Evolutionary conservation across 2,797 vertebrate species (phyloP).

Genomic region (Cichlasoma orientale): DNA sequence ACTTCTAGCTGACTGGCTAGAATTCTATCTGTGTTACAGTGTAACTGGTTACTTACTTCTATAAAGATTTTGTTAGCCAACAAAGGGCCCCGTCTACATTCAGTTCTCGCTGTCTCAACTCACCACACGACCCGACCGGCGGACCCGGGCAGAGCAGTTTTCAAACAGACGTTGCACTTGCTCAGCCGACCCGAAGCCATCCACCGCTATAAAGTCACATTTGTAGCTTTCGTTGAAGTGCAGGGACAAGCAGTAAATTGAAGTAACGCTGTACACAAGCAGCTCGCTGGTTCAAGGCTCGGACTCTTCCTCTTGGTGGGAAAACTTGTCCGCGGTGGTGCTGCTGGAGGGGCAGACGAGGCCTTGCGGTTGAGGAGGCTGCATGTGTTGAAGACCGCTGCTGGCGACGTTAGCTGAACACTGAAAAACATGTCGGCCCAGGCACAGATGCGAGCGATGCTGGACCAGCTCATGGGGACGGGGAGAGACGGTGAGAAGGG

Average conservation of each 20-base stretch:
- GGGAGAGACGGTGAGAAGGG: conserved; percentile 91
- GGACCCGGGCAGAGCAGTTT: conserved; percentile 54
- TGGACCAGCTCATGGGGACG: conserved; percentile 99
- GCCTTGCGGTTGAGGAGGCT: conserved; percentile 62
- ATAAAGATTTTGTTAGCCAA: conserved; percentile 3
- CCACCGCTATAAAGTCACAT: conserved; percentile 44
- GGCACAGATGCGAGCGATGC: conserved; percentile 98
- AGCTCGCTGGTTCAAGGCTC: conserved; percentile 1
- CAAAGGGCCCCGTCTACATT: conserved; percentile 11
- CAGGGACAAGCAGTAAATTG: neutral
- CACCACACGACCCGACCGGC: conserved; percentile 41
- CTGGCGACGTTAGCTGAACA: conserved; percentile 36
- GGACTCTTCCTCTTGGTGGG: conserved; percentile 16
- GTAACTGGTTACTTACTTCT: neutral
- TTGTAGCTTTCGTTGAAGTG: conserved; percentile 22
- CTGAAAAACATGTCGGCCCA: conserved; percentile 92
- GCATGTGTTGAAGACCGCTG: conserved; percentile 60
- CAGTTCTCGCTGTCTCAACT: conserved; percentile 36
- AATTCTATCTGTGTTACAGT: conserved; percentile 28
- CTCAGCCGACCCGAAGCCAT: conserved; percentile 38
- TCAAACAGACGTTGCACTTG: conserved; percentile 63
- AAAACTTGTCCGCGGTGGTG: conserved; percentile 54
- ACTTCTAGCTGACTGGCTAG: conserved; percentile 55
- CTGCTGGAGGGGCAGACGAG: conserved; percentile 53
- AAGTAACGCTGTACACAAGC: neutral